A percentile compares a stretch with the other conserved stretches of the same genome.
These are phyloP conservation scores for Caenorhabditis sinica DNA, from an alignment of 2,888 invertebrate genomes.

Conservation along the genomic window DNA sequence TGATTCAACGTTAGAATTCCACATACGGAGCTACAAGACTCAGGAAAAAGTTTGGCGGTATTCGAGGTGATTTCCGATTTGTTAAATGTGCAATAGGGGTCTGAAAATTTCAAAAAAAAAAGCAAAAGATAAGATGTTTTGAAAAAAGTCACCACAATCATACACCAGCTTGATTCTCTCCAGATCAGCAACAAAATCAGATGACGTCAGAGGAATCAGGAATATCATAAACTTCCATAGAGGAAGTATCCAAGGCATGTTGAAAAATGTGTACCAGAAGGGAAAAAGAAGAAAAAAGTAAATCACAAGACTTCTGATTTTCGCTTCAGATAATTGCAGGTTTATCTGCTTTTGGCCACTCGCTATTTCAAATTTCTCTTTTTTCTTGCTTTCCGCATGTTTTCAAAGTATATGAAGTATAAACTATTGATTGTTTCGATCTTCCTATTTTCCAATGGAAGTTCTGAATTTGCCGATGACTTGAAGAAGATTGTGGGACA, in stretches of 20 bases:
- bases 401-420: neutral
- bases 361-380: no score
- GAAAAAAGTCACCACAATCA: no score
- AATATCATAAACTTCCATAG: no score
- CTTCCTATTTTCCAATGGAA: neutral
- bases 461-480: neutral
- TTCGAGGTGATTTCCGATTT: slow-evolving; percentile 11
- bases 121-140: neutral
- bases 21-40: neutral
- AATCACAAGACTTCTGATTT: no score
- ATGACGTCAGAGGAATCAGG: neutral
- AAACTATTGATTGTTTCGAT: neutral
- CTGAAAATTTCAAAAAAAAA: neutral
- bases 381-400: no score
- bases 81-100: neutral
- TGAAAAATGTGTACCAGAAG: no score
- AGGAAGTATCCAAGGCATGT: no score
- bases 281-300: no score
- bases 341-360: no score
- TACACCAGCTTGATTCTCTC: neutral
- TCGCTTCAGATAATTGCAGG: no score
- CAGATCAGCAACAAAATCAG: slow-evolving; percentile 1
- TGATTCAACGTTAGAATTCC: slow-evolving; percentile 5
- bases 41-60: neutral
- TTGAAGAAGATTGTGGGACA: neutral